phyloP scores from a whole-genome alignment of 1,140 invertebrate genomes.

The Eumeta japonica region DNA sequence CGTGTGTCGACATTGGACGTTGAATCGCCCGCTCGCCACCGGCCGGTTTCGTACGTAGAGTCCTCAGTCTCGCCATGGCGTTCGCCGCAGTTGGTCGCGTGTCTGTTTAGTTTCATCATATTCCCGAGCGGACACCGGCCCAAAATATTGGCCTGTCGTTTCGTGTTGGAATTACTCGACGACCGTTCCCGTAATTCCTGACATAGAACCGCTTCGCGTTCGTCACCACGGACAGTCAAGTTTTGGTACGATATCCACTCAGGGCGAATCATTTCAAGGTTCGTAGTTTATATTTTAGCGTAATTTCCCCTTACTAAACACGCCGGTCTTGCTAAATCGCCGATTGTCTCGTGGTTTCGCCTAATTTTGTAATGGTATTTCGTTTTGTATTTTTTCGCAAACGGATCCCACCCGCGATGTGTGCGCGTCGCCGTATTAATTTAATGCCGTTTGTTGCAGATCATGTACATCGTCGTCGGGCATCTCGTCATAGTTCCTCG shows the following conservation, averaged over 20 bases:
- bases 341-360: constrained; percentile 45
- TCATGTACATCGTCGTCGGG: constrained; percentile 29
- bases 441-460: constrained; percentile 42
- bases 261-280: constrained; percentile 56
- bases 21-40: constrained; percentile 48
- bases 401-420: neutral
- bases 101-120: constrained; percentile 46
- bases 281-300: constrained; percentile 44
- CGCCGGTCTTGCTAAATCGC: constrained; percentile 41
- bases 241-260: constrained; percentile 59
- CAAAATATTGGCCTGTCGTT: constrained; percentile 59
- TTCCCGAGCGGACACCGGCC: constrained; percentile 59
- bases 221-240: constrained; percentile 52
- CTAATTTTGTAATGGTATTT: constrained; percentile 35
- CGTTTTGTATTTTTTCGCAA: constrained; percentile 10
- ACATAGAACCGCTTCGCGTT: constrained; percentile 19
- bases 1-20: constrained; percentile 57
- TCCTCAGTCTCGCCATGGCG: constrained; percentile 56
- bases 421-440: constrained; percentile 17
- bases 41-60: constrained; percentile 29
- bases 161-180: constrained; percentile 49
- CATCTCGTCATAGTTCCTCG: constrained; percentile 55
- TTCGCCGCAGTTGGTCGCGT: constrained; percentile 46
- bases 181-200: constrained; percentile 46
- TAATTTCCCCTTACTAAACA: constrained; percentile 51